Base-by-base conservation (phyloP, 2,888 invertebrate species). In the Cantharis flavilabris region DNA sequence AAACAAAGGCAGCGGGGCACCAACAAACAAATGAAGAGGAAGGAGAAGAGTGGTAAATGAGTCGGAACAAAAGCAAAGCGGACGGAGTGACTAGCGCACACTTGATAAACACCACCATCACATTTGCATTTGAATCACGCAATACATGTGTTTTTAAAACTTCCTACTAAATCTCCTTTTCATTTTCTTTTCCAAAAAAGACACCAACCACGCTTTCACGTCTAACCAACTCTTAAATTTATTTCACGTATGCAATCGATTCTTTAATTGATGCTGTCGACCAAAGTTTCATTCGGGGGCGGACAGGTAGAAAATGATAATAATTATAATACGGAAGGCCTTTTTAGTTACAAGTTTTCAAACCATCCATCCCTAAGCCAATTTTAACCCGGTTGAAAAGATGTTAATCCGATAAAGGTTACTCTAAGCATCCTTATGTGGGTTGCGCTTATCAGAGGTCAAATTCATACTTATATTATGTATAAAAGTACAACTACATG, bases 61-160 rank as follows among this genome's bases (percentile, higher is more conserved):
- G 86, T 86, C 83, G 86, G 85, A 86, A 88, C 88, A 88, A 87
- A 87, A 87, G 87, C 84, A 81, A 81, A 84, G 84, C 86, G 86
- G 85, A 85, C 85, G 85, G 83, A 83, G 83, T 81, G 83, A 84
- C 83, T 84, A 80, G 79, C 82, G 84, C 83, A 77, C 86, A 82
- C 86, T 86, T 87, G 87, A 87, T 87, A 87, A 87, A 87, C 87
- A 86, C 85, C 84, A 83, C 84, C 86, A 86, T 86, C 85, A 83
- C 86, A 88, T 88, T 88, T 88, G 87, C 88, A 88, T 88, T 83
- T 86, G 86, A 88, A 88, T 87, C 85, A 83, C 84, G 84, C 84
- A 83, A 84, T 86, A 86, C 86, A 85, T 84, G 82, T 83, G 83
- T 83, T 84, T 83, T 82, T 81, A 81, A 80, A 83, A 80, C 78